A percentile compares a stretch with the other conserved stretches of the same genome.
Evolutionary conservation across 2,888 invertebrate genomes (phyloP).

Genomic region (Seira ritae): DNA sequence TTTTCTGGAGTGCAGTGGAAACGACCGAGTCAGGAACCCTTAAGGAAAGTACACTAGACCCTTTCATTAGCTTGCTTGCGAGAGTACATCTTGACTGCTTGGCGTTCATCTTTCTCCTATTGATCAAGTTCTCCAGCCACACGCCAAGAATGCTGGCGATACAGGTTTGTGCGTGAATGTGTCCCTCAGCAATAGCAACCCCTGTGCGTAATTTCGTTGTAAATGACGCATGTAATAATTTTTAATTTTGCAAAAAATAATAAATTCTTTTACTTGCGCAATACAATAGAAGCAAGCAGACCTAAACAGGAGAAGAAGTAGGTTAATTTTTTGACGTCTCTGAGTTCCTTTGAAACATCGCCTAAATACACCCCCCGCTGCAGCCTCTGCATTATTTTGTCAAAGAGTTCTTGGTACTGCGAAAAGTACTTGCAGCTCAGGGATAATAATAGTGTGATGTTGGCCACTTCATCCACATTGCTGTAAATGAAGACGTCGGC

Average conservation of each 20-base stretch:
- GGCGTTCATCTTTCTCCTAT: conserved; percentile 2
- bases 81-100: neutral
- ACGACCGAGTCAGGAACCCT: conserved; percentile 37
- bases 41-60: neutral
- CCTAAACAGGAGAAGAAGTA: conserved; percentile 51
- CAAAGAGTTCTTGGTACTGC: conserved; percentile 40
- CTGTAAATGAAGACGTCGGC: conserved; percentile 56
- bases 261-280: too few species aligned
- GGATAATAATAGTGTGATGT: conserved; percentile 53
- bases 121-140: conserved; percentile 45
- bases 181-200: conserved; percentile 41
- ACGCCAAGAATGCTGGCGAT: conserved; percentile 34
- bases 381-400: conserved; percentile 37
- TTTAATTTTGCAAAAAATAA: neutral
- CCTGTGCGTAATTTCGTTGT: conserved; percentile 24
- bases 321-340: conserved; percentile 31
- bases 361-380: conserved; percentile 44
- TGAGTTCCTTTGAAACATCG: neutral
- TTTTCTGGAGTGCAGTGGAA: conserved; percentile 39
- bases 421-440: conserved; percentile 18
- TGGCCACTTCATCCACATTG: conserved; percentile 59
- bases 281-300: neutral
- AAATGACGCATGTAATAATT: neutral
- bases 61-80: conserved; percentile 20
- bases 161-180: conserved; percentile 29